These are phyloP conservation scores for Aythya baeri DNA, from an alignment of 2,113 vertebrate species.

Conservation along the genomic window DNA sequence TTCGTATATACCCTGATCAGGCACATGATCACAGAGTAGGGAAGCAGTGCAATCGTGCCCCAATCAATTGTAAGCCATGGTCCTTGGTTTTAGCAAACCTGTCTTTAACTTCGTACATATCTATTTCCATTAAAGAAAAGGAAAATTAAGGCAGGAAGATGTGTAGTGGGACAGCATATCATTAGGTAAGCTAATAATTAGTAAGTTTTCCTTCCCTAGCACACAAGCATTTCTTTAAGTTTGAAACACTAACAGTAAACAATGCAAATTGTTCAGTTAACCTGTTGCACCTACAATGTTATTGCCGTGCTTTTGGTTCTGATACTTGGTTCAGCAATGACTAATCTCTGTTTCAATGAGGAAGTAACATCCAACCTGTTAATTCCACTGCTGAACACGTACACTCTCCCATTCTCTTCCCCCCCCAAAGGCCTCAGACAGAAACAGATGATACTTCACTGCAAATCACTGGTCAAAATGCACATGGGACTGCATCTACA, in stretches of 20 bases:
- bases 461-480: not conserved
- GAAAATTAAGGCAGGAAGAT: not conserved
- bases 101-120: not conserved
- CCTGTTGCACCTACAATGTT: not conserved
- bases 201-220: not conserved
- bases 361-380: not conserved
- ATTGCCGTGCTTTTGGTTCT: not conserved
- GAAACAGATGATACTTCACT: not conserved
- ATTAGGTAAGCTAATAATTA: not conserved
- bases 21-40: not conserved
- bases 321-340: not conserved
- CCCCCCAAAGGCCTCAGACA: not conserved
- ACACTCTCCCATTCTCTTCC: not conserved
- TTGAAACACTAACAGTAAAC: not conserved
- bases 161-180: not conserved
- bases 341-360: not conserved
- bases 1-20: not conserved
- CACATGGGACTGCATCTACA: not conserved
- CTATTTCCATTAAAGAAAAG: not conserved
- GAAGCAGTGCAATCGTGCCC: not conserved
- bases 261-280: not conserved
- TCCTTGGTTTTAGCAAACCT: not conserved
- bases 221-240: not conserved
- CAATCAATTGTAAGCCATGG: not conserved
- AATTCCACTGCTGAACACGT: not conserved